Evolutionary conservation across 2,797 vertebrate genomes (phyloP).

Genomic region (Mycteria americana): DNA sequence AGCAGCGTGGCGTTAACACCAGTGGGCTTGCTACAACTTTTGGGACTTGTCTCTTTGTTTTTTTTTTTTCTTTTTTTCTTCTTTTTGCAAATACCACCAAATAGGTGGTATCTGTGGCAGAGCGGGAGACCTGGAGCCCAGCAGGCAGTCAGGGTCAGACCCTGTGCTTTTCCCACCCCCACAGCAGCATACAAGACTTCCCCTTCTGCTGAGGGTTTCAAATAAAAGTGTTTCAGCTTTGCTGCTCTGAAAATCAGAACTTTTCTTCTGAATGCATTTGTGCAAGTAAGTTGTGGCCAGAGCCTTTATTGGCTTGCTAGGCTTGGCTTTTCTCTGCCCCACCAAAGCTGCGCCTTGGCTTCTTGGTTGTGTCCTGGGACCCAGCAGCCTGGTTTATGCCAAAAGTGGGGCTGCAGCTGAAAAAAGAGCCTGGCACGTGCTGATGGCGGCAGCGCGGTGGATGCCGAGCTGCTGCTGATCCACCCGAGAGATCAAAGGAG

Average conservation of each 20-base stretch:
- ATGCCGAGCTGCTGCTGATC: background rate
- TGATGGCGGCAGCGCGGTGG: rapidly evolving
- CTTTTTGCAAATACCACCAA: background rate
- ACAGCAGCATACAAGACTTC: rapidly evolving
- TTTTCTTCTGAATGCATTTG: background rate
- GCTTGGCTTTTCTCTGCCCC: background rate
- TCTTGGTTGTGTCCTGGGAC: background rate
- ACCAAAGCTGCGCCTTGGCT: background rate
- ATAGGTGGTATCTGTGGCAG: background rate
- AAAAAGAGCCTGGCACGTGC: background rate
- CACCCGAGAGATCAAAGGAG: background rate
- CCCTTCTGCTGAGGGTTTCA: background rate
- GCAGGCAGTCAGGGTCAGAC: background rate
- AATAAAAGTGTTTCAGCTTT: background rate
- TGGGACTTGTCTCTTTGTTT: too few species aligned
- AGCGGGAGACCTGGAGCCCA: background rate
- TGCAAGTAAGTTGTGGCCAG: background rate
- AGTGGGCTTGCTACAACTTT: background rate
- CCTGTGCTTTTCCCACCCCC: background rate
- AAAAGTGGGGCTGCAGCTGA: background rate
- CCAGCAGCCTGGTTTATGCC: background rate
- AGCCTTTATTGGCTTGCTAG: background rate
- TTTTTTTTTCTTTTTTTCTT: too few species aligned
- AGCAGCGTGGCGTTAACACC: background rate
- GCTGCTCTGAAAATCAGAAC: background rate